These are phyloP conservation scores for Sarcophaga peregrina DNA, from an alignment of 1,140 invertebrate genomes.

Conservation along the genomic window DNA sequence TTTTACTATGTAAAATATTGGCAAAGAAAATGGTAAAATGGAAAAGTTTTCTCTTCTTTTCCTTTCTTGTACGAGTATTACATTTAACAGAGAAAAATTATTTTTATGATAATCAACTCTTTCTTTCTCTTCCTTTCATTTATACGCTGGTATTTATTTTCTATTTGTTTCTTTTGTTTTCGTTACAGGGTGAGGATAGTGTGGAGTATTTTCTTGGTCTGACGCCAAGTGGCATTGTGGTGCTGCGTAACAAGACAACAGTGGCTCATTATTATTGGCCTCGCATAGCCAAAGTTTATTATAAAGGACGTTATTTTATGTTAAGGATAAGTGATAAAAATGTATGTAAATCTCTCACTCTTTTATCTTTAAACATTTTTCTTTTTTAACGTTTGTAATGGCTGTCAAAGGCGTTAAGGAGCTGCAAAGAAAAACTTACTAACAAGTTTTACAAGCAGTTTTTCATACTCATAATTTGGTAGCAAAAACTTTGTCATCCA, in stretches of 20 bases:
- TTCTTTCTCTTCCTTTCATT: neutral
- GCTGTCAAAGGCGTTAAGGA: slow-evolving; percentile 19
- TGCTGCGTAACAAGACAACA: slow-evolving; percentile 94
- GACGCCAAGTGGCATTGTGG: slow-evolving; percentile 96
- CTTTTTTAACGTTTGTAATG: neutral
- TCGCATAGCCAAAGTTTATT: slow-evolving; percentile 94
- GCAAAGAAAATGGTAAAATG: neutral
- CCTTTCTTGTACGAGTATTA: too few species aligned
- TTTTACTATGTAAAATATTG: neutral
- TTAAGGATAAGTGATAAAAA: slow-evolving; percentile 94
- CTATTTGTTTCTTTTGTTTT: slow-evolving; percentile 51
- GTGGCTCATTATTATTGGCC: slow-evolving; percentile 99
- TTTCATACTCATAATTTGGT: slow-evolving; percentile 4
- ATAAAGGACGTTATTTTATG: slow-evolving; percentile 97
- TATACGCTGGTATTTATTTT: neutral
- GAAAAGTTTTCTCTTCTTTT: slow-evolving; percentile 31
- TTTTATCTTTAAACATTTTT: neutral
- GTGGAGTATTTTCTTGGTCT: slow-evolving; percentile 96
- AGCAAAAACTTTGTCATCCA: slow-evolving; percentile 22
- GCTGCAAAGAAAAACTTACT: neutral
- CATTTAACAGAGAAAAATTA: too few species aligned
- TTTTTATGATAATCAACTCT: neutral
- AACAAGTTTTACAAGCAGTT: slow-evolving; percentile 18
- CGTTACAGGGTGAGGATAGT: slow-evolving; percentile 91
- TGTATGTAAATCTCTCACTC: slow-evolving; percentile 72